Conservation (phyloP, 2,113 vertebrate genomes). For the Salvelinus alpinus region DNA sequence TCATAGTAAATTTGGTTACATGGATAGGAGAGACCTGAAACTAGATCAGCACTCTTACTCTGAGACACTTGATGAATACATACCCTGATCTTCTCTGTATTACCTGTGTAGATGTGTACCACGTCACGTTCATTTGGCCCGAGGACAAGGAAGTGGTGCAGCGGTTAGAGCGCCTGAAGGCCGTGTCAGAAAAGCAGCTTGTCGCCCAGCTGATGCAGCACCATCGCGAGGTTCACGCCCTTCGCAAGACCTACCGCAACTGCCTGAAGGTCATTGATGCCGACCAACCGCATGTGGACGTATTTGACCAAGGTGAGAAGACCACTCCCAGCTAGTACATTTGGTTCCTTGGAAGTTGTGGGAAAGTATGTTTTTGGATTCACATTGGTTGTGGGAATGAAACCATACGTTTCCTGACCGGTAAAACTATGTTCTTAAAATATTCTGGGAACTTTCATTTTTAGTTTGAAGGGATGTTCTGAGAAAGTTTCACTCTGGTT, state of each 20-base stretch:
- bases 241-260: conserved; percentile 76
- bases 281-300: conserved; percentile 83
- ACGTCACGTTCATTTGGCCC: conserved; percentile 83
- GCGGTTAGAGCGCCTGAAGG: conserved; percentile 62
- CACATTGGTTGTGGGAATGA: too few species aligned
- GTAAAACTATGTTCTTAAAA: too few species aligned
- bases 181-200: conserved; percentile 64
- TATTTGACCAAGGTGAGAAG: conserved; percentile 83
- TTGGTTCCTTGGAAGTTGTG: too few species aligned
- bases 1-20: too few species aligned
- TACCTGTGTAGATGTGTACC: conserved; percentile 81
- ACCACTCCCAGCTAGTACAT: background rate
- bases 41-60: too few species aligned
- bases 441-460: too few species aligned
- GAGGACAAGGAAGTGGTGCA: conserved; percentile 49
- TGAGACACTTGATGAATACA: too few species aligned
- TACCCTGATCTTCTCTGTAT: background rate
- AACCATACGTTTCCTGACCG: too few species aligned
- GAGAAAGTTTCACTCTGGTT: too few species aligned
- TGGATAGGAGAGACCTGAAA: too few species aligned
- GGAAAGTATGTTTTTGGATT: too few species aligned
- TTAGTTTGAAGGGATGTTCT: too few species aligned
- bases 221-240: conserved; percentile 70
- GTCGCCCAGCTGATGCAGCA: conserved; percentile 70
- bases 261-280: conserved; percentile 76